These are phyloP conservation scores for Drosophila tropicalis DNA, from an alignment of 1,140 invertebrate genomes.

Conservation along the genomic window DNA sequence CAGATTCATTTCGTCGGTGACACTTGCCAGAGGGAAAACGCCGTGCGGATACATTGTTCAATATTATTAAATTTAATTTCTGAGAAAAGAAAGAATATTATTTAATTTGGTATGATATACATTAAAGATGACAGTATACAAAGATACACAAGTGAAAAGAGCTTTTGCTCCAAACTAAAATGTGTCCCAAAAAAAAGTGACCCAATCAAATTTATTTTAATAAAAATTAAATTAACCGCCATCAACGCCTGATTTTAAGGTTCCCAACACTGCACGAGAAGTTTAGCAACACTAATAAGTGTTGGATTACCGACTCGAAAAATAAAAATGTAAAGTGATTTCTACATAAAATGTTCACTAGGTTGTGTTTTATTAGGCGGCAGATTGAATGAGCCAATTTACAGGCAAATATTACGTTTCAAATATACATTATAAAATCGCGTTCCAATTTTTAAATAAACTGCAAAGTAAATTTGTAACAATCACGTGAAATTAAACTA, in stretches of 20 bases:
- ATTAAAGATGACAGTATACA: background rate
- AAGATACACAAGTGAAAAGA: background rate
- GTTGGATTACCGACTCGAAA: too few relatives aligned
- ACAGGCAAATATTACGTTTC: too few relatives aligned
- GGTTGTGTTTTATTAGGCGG: too few relatives aligned
- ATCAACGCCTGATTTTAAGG: too few relatives aligned
- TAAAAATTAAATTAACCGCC: background rate
- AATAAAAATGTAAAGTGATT: too few relatives aligned
- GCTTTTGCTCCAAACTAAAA: background rate
- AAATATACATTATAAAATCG: too few relatives aligned
- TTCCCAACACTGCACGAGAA: background rate
- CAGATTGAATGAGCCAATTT: too few relatives aligned
- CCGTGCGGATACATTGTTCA: background rate
- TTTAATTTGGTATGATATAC: background rate
- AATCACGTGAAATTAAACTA: too few relatives aligned
- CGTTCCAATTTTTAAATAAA: too few relatives aligned
- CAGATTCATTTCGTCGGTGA: conserved; percentile 31
- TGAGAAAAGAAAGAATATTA: background rate
- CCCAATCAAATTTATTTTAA: too few relatives aligned
- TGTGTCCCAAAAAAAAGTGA: background rate
- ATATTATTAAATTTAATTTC: background rate
- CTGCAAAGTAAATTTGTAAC: too few relatives aligned
- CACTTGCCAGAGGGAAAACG: conserved; percentile 14
- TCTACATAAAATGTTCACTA: too few relatives aligned
- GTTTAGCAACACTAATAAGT: background rate